Conservation (phyloP, 2,888 invertebrate genomes). For the Drosophila neotestacea region DNA sequence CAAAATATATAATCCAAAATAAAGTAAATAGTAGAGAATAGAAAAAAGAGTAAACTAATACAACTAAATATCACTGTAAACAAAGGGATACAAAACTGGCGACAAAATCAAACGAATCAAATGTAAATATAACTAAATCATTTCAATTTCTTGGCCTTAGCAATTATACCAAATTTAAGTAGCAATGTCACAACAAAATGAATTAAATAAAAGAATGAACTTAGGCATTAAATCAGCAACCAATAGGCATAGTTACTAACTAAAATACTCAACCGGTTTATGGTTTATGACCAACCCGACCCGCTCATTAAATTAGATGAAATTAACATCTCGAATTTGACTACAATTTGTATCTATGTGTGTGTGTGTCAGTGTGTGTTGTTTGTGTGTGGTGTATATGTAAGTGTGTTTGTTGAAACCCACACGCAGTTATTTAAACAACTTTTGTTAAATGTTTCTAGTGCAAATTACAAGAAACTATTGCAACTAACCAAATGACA, state of each 20-base stretch:
- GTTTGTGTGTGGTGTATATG: slow-evolving; percentile 7
- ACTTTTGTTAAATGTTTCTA: slow-evolving; percentile 60
- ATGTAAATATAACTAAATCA: background rate
- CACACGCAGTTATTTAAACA: slow-evolving; percentile 68
- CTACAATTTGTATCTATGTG: slow-evolving; percentile 48
- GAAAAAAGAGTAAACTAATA: background rate
- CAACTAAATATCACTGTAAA: background rate
- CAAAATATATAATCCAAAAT: background rate
- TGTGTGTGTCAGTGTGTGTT: background rate
- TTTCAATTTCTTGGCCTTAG: background rate
- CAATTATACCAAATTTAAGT: slow-evolving; percentile 2
- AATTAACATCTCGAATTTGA: slow-evolving; percentile 60
- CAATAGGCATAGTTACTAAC: slow-evolving; percentile 45
- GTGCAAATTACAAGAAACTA: slow-evolving; percentile 62
- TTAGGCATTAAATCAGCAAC: slow-evolving; percentile 26
- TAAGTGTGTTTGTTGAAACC: slow-evolving; percentile 54
- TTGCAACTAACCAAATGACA: slow-evolving; percentile 64
- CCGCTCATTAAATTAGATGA: slow-evolving; percentile 70
- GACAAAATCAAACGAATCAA: background rate
- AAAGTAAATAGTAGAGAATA: background rate
- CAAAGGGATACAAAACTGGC: background rate
- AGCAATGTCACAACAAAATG: slow-evolving; percentile 12
- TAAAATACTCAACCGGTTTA: slow-evolving; percentile 66
- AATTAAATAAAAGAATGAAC: slow-evolving; percentile 16
- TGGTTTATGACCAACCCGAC: slow-evolving; percentile 53